Percentiles rank a stretch among this genome's conserved stretches.
Evolutionary conservation across 2,113 vertebrate genomes (phyloP).

Genomic region (Marmota monax): DNA sequence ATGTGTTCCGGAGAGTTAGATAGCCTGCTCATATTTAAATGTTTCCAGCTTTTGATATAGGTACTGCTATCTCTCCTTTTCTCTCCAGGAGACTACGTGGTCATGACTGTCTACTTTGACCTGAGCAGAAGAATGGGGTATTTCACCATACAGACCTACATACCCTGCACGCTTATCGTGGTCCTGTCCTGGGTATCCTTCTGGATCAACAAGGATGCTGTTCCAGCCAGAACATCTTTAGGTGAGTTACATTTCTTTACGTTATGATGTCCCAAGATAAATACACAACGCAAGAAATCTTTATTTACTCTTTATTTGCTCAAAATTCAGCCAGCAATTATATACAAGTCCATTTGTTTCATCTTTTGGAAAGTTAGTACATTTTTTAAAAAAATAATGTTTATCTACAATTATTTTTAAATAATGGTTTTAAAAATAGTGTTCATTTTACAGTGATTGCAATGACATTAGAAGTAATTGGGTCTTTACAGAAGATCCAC

Average conservation of each 20-base stretch:
- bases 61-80: conserved; percentile 54
- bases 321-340: neutral
- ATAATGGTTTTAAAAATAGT: neutral
- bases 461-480: neutral
- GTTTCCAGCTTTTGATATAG: neutral
- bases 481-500: neutral
- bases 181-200: conserved; percentile 99
- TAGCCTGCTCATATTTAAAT: neutral
- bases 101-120: conserved; percentile 98
- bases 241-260: conserved; percentile 87
- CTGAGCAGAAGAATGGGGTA: conserved; percentile 99
- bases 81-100: conserved; percentile 96
- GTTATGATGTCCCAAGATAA: neutral
- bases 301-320: neutral
- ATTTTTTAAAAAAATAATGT: neutral
- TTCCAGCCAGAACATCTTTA: conserved; percentile 97
- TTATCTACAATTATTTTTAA: no score
- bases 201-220: conserved; percentile 99
- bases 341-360: neutral
- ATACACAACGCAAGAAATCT: neutral
- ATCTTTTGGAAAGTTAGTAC: neutral
- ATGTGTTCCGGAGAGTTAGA: neutral
- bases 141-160: conserved; percentile 99
- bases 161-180: conserved; percentile 98
- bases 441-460: neutral